phyloP scores from a whole-genome alignment of 2,113 vertebrate species.

The Epinephelus moara region DNA sequence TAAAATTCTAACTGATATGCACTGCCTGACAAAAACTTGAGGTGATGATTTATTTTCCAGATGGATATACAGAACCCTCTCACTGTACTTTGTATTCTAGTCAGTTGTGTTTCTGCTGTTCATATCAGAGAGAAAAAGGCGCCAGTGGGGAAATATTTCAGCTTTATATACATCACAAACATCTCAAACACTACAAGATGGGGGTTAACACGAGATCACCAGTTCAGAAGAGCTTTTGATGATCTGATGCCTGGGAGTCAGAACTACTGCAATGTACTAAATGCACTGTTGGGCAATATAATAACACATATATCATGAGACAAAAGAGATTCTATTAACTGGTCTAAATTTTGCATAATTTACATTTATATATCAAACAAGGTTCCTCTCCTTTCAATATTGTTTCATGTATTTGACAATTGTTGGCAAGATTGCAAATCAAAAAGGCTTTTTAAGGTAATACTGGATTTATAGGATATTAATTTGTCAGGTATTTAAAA shows the following conservation, averaged over 20 bases:
- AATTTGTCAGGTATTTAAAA: background rate
- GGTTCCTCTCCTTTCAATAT: background rate
- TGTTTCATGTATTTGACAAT: background rate
- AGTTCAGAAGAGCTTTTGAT: constrained; percentile 34
- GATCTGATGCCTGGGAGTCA: constrained; percentile 25
- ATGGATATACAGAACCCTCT: constrained; percentile 11
- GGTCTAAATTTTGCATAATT: background rate
- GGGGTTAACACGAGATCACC: constrained; percentile 36
- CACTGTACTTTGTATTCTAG: constrained; percentile 20
- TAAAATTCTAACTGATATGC: constrained; percentile 1
- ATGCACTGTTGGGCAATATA: background rate
- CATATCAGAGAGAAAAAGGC: constrained; percentile 29
- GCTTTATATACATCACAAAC: constrained; percentile 36
- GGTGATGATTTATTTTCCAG: constrained; percentile 26
- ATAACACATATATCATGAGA: background rate
- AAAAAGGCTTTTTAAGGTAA: background rate
- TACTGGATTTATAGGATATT: background rate
- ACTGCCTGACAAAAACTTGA: background rate
- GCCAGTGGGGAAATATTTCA: constrained; percentile 34
- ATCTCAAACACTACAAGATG: constrained; percentile 33
- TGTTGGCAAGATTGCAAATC: background rate
- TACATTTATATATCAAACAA: background rate
- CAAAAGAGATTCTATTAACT: background rate
- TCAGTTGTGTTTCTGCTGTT: constrained; percentile 19
- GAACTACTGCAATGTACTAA: background rate